Evolutionary conservation across 2,888 invertebrate genomes (phyloP).

Genomic region (Drosophila austrosaltans): DNA sequence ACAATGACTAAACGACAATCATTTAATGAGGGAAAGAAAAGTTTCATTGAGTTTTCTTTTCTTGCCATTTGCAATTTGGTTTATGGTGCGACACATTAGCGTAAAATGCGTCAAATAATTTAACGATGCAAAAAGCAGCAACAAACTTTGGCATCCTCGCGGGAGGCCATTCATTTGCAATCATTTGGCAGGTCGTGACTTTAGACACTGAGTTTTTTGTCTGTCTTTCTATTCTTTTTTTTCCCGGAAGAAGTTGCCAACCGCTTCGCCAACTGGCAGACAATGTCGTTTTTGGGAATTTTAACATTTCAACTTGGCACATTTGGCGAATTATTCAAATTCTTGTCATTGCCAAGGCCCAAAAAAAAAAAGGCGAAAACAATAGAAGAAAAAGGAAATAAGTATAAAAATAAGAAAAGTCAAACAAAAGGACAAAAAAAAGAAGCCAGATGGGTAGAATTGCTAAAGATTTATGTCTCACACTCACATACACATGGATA

Average conservation of each 20-base stretch:
- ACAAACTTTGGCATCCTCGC: slow-evolving; percentile 41
- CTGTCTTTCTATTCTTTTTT: neutral
- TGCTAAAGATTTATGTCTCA: slow-evolving; percentile 69
- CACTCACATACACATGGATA: slow-evolving; percentile 8
- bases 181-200: slow-evolving; percentile 75
- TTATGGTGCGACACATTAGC: slow-evolving; percentile 68
- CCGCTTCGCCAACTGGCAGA: slow-evolving; percentile 67
- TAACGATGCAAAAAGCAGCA: slow-evolving; percentile 66
- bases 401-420: slow-evolving; percentile 24
- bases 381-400: slow-evolving; percentile 25
- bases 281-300: slow-evolving; percentile 54
- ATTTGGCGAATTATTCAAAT: slow-evolving; percentile 78
- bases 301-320: slow-evolving; percentile 79
- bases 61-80: neutral
- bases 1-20: slow-evolving; percentile 23
- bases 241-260: slow-evolving; percentile 70
- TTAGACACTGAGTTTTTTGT: slow-evolving; percentile 29
- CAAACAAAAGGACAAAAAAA: slow-evolving; percentile 30
- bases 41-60: neutral
- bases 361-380: slow-evolving; percentile 13
- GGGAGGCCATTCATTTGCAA: slow-evolving; percentile 73
- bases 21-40: slow-evolving; percentile 19
- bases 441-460: slow-evolving; percentile 51
- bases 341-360: slow-evolving; percentile 73
- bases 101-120: slow-evolving; percentile 73